Evolutionary conservation across 2,888 invertebrate genomes (phyloP).

Genomic region (Meteorus cinctellus): DNA sequence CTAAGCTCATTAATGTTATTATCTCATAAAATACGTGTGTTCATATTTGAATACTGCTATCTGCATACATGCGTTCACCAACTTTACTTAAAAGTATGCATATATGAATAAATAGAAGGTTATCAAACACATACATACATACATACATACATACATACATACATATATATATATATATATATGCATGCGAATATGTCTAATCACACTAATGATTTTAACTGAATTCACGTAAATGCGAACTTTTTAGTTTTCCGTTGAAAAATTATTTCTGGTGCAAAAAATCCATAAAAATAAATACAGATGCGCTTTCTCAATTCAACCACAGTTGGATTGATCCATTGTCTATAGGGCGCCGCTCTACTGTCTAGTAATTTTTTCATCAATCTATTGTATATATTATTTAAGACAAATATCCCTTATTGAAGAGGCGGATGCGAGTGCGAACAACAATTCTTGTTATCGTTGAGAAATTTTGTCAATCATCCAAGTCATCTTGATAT

Average conservation of each 20-base stretch:
- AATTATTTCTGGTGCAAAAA: background rate
- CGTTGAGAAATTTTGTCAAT: background rate
- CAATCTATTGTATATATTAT: background rate
- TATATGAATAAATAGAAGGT: background rate
- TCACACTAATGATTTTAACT: background rate
- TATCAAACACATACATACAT: background rate
- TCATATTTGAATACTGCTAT: no score
- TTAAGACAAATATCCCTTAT: background rate
- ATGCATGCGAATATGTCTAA: background rate
- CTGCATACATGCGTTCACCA: no score
- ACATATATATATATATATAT: conserved; percentile 27
- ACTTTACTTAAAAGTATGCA: background rate
- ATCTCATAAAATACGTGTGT: conserved; percentile 48
- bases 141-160: background rate
- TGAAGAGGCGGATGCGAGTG: conserved; percentile 4
- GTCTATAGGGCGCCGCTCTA: conserved; percentile 67
- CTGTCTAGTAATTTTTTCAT: background rate
- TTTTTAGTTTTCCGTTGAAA: background rate
- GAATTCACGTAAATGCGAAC: background rate
- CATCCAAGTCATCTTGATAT: background rate
- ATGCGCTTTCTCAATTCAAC: conserved; percentile 50
- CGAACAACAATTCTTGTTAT: background rate
- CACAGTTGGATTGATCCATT: conserved; percentile 72
- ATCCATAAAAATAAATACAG: conserved; percentile 20
- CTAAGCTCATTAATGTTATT: background rate